Evolutionary conservation across 2,113 vertebrate genomes (phyloP), one percentile per base, ranked within the genome.

Genomic region (Apodemus speciosus): DNA sequence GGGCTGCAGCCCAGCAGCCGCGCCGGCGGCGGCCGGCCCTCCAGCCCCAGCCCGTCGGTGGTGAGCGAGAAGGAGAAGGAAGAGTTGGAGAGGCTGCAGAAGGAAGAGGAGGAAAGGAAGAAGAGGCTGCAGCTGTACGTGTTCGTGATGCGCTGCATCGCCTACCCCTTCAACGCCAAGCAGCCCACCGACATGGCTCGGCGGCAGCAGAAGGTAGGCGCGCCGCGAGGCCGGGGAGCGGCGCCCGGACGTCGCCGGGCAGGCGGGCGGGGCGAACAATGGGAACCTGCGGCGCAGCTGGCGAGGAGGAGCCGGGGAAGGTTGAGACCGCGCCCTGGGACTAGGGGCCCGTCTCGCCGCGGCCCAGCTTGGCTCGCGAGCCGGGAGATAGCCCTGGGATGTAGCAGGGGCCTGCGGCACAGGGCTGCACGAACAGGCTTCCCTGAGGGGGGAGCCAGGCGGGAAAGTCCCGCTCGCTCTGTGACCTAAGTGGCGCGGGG

Each of bases 131-230:
- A 99, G 98, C 98, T 99, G 46, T 99, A 99, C 60, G 99, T 99
- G 97, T 99, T 99, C 98, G 99, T 99, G 94, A 99, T 99, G 99
- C 98, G 99, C 96, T 99, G 99, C 98, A 99, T 99, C 97, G 99
- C 99, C 35, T 99, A 99, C 97, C 99, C 99, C n/a, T 99, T 99
- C 96, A 99, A 99, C 88, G 99, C 99, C 92, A 99, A 99, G 97
- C 99, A 99, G 96, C 99, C 99, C 91, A 99, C 99, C 18, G 99
- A 99, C 96, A 99, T 99, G 99, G 99, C 99, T 97, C 98, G 99
- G 94, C 98, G 99, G 97, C 99, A 99, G 97, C 99, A 99, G 98
- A 99, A 99, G 99, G 99, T 99, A 98, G 97, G 98, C 71, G 95
- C 85, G 69, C 90, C 60, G 0, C 35, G 30, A 83, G 90, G 95